Percentiles rank a stretch among this genome's conserved stretches.
Conservation (phyloP, 2,797 vertebrate species). For the Crocodylus rhombifer region DNA sequence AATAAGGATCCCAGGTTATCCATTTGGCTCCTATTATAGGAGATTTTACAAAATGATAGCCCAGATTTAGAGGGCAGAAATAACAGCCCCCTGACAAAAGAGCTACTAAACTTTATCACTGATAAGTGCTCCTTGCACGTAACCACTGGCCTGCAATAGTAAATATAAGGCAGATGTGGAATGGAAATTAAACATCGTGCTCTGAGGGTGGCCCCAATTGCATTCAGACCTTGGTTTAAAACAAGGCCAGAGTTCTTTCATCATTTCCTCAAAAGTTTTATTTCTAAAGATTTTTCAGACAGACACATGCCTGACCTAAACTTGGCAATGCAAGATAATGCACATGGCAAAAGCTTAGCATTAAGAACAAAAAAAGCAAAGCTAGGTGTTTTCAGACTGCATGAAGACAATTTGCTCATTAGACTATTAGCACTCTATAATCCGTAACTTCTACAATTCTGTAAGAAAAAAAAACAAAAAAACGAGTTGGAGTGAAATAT, state of each 20-base stretch:
- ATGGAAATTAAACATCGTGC: conserved; percentile 73
- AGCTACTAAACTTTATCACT: conserved; percentile 54
- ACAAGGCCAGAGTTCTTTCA: conserved; percentile 63
- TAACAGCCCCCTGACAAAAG: conserved; percentile 68
- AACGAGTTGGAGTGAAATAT: conserved; percentile 13
- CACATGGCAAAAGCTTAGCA: neutral
- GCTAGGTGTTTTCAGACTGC: neutral
- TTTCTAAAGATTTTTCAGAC: conserved; percentile 70
- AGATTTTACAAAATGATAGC: conserved; percentile 69
- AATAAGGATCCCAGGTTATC: conserved; percentile 55
- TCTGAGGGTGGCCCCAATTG: conserved; percentile 62
- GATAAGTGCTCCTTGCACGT: conserved; percentile 52
- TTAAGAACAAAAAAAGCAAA: neutral
- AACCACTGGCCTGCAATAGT: conserved; percentile 22
- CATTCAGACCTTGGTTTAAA: conserved; percentile 77
- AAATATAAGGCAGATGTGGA: conserved; percentile 69
- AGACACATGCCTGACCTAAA: conserved; percentile 64
- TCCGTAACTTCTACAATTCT: neutral
- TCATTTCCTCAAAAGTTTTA: conserved; percentile 72
- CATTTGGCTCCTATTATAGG: conserved; percentile 55
- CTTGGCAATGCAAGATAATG: neutral
- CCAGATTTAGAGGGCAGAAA: conserved; percentile 70
- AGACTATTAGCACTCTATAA: neutral
- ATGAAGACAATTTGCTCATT: neutral
- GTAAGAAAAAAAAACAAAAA: neutral